Evolutionary conservation across 2,888 invertebrate genomes (phyloP).

Genomic region (Melinopterus prodromus): DNA sequence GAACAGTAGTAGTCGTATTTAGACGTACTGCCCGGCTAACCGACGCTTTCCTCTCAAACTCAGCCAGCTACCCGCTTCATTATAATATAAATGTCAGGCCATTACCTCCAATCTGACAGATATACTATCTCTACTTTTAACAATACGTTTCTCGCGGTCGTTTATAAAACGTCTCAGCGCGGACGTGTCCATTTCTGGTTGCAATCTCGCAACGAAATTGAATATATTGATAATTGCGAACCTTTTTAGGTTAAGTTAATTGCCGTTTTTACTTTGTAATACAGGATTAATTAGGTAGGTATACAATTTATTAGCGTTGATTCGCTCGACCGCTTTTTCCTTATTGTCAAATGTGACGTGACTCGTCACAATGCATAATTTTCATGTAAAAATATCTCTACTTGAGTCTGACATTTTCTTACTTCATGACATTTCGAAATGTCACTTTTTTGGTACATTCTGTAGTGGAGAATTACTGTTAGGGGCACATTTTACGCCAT

Average conservation of each 20-base stretch:
- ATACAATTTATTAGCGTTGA: background rate
- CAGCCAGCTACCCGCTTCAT: slow-evolving; percentile 30
- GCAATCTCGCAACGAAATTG: background rate
- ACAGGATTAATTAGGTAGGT: background rate
- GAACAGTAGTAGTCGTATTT: slow-evolving; percentile 30
- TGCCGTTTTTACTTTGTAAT: slow-evolving; percentile 10
- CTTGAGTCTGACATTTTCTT: background rate
- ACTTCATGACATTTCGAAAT: background rate
- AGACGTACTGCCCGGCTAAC: slow-evolving; percentile 16
- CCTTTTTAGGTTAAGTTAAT: slow-evolving; percentile 22
- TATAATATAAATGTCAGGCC: slow-evolving; percentile 34
- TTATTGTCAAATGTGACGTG: background rate
- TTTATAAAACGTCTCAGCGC: background rate
- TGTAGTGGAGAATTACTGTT: background rate
- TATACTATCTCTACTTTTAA: slow-evolving; percentile 20
- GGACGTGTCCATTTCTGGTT: background rate
- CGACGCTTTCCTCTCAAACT: background rate
- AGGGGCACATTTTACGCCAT: too few relatives aligned
- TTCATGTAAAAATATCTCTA: background rate
- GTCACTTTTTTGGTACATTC: background rate
- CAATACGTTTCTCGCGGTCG: slow-evolving; percentile 4
- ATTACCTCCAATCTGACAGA: slow-evolving; percentile 33
- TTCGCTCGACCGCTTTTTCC: background rate
- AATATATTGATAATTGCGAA: slow-evolving; percentile 17
- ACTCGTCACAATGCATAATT: background rate